Conservation (phyloP, 2,797 vertebrate species). For the Kryptolebias ocellatus region DNA sequence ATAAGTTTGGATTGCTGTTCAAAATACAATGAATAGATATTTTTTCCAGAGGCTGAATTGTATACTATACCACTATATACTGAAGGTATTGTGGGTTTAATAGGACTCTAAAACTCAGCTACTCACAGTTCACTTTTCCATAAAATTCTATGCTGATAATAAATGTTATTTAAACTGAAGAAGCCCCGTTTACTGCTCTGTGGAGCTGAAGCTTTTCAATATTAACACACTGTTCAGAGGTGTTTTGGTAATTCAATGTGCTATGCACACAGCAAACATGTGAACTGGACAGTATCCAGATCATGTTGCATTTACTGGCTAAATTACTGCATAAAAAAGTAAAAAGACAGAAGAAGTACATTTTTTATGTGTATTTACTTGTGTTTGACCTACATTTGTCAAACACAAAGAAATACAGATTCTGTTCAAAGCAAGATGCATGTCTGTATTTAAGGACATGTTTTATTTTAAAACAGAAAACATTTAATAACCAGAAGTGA, state of each 20-base stretch:
- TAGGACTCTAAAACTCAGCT: too few relatives aligned
- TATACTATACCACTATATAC: too few relatives aligned
- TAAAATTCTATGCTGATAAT: too few relatives aligned
- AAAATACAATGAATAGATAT: not conserved
- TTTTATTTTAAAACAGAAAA: not conserved
- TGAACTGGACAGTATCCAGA: not conserved
- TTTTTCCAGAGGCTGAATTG: not conserved
- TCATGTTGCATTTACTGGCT: not conserved
- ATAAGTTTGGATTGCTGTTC: not conserved
- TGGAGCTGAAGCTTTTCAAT: slow-evolving; percentile 15
- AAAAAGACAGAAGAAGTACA: not conserved
- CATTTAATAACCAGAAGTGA: slow-evolving; percentile 18
- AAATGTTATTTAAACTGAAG: too few relatives aligned
- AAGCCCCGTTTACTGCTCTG: too few relatives aligned
- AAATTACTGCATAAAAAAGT: not conserved
- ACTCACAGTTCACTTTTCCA: too few relatives aligned
- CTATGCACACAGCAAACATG: not conserved
- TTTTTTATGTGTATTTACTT: too few relatives aligned
- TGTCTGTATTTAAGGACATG: too few relatives aligned
- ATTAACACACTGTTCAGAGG: not conserved
- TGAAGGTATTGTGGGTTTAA: too few relatives aligned
- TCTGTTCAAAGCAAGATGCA: too few relatives aligned
- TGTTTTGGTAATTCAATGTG: not conserved
- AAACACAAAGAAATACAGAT: too few relatives aligned
- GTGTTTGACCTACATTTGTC: too few relatives aligned